phyloP scores from a whole-genome alignment of 2,888 invertebrate genomes.

The Noctua janthina region DNA sequence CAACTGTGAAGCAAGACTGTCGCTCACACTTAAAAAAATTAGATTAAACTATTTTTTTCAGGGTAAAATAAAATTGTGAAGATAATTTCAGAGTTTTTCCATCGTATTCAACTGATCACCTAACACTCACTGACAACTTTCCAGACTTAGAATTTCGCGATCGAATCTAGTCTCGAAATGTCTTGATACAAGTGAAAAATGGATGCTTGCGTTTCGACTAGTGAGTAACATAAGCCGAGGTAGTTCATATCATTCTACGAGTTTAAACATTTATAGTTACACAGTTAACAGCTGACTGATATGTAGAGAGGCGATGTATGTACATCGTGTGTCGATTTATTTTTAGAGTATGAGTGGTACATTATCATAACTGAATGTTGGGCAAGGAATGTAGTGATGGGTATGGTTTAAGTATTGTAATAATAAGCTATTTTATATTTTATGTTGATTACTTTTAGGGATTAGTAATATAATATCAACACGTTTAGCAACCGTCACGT shows the following conservation, averaged over 20 bases:
- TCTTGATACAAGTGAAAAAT: slow-evolving; percentile 42
- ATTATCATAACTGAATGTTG: not conserved
- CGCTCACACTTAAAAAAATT: not conserved
- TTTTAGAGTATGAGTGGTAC: slow-evolving; percentile 9
- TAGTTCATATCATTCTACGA: slow-evolving; percentile 38
- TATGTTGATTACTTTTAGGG: not conserved
- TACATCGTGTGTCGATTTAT: slow-evolving; percentile 41
- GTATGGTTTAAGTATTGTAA: not conserved
- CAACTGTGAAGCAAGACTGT: not conserved
- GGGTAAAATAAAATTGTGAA: not conserved
- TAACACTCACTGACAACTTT: slow-evolving; percentile 35
- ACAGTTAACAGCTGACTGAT: slow-evolving; percentile 28
- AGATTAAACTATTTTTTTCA: not conserved
- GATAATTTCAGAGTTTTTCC: slow-evolving; percentile 15
- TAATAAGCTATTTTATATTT: not conserved
- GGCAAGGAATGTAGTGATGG: not conserved
- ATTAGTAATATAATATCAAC: not conserved
- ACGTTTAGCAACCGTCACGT: not conserved
- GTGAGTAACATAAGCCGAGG: slow-evolving; percentile 23
- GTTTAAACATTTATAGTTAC: slow-evolving; percentile 24
- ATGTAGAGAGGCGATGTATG: slow-evolving; percentile 34
- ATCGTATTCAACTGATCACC: slow-evolving; percentile 31
- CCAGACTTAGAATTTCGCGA: slow-evolving; percentile 13
- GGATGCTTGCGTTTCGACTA: not conserved
- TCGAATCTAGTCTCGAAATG: slow-evolving; percentile 34